Percentiles rank a stretch among this genome's conserved stretches.
These are phyloP conservation scores for Electrophaes corylata DNA, from an alignment of 2,888 invertebrate genomes.

Conservation along the genomic window DNA sequence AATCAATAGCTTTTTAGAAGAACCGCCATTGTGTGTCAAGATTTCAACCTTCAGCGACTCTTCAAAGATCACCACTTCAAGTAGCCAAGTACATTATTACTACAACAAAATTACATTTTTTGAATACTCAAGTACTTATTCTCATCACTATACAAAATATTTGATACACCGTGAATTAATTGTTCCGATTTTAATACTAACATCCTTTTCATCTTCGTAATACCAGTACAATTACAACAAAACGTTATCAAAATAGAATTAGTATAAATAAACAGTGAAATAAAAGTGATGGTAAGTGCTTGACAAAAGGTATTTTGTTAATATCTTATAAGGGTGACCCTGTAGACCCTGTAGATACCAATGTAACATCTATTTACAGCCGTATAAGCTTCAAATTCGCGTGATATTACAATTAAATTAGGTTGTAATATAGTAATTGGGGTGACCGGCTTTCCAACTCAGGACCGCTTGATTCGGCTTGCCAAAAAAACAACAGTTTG, in stretches of 20 bases:
- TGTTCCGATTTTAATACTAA: slow-evolving; percentile 30
- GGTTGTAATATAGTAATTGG: slow-evolving; percentile 32
- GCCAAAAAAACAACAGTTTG: background rate
- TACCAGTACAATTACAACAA: slow-evolving; percentile 46
- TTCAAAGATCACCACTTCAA: slow-evolving; percentile 17
- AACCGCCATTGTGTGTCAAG: background rate
- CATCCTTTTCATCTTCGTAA: slow-evolving; percentile 47
- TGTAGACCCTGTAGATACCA: slow-evolving; percentile 9
- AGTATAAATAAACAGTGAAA: slow-evolving; percentile 72
- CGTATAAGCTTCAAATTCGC: slow-evolving; percentile 9
- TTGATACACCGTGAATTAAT: slow-evolving; percentile 24
- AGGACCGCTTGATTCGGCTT: slow-evolving; percentile 7
- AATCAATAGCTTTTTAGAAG: background rate
- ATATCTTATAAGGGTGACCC: slow-evolving; percentile 33
- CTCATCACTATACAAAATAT: slow-evolving; percentile 11
- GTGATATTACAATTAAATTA: slow-evolving; percentile 21
- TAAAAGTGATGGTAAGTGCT: slow-evolving; percentile 73
- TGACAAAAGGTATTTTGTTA: slow-evolving; percentile 65
- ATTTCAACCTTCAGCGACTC: background rate
- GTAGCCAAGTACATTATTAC: slow-evolving; percentile 2
- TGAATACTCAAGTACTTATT: slow-evolving; percentile 19
- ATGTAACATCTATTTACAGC: slow-evolving; percentile 1
- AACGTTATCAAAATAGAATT: slow-evolving; percentile 72
- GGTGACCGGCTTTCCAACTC: slow-evolving; percentile 18
- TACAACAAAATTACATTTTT: slow-evolving; percentile 20